phyloP scores from a whole-genome alignment of 2,113 vertebrate genomes.

The Macquaria australasica region DNA sequence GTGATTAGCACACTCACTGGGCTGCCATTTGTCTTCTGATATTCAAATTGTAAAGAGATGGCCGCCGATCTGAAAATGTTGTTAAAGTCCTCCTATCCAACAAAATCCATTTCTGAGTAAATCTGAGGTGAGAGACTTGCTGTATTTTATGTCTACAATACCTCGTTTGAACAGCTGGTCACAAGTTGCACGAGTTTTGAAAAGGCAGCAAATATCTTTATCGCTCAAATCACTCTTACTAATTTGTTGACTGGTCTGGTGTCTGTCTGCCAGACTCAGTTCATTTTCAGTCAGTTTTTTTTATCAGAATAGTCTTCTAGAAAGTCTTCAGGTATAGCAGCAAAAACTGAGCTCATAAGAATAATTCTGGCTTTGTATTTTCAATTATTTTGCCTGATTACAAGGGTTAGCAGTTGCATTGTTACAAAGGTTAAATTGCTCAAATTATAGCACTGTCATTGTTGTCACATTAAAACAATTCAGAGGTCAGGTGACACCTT shows the following conservation, averaged over 20 bases:
- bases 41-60: neutral
- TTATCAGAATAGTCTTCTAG: neutral
- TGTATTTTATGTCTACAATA: neutral
- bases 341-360: neutral
- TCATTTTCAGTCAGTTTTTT: neutral
- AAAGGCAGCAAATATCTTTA: neutral
- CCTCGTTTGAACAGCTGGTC: neutral
- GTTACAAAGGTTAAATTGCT: neutral
- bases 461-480: neutral
- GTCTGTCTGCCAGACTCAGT: neutral
- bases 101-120: neutral
- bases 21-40: neutral
- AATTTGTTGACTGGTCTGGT: neutral
- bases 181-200: neutral
- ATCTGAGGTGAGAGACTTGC: neutral
- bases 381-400: neutral
- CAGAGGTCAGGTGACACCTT: slow-evolving; percentile 12
- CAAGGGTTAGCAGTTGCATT: neutral
- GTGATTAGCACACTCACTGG: neutral
- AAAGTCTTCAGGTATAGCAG: neutral
- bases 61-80: neutral
- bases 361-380: neutral
- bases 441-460: neutral
- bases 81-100: neutral
- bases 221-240: neutral